Evolutionary conservation across 2,113 vertebrate genomes (phyloP), one percentile per base, ranked within the genome.

Genomic region (Morone chrysops): DNA sequence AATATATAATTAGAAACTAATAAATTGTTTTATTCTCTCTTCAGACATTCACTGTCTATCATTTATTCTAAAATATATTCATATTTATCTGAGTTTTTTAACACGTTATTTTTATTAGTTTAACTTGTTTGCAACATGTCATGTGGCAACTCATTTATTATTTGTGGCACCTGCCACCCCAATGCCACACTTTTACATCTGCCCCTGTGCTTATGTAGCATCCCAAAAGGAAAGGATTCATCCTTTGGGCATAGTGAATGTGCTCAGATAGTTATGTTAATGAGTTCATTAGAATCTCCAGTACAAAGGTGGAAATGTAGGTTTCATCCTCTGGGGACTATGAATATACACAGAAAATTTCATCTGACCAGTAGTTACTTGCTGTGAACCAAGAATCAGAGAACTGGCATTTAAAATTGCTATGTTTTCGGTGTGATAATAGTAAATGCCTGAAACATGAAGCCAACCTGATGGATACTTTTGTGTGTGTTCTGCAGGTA

Each of bases 401-500:
- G 10, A 36, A 41, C 0, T 50, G 16, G 1, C 5, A 5, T 45
- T n/a, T 31, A 45, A 8, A n/a, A 8, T 18, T n/a, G 5, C 0
- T 4, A 14, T 57, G 4, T 43, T 40, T 38, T 31, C 25, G 43
- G 6, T n/a, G 6, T 51, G 18, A 67, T 13, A 31, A 4, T 16
- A 72, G 54, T 2, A 22, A 7, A 16, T 17, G n/a, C 4, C 8
- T 41, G 38, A n/a, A 62, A 71, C 6, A n/a, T 80, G 62, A 51
- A 43, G 16, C 25, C 7, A 40, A 47, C n/a, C 45, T 22, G 38
- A 51, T 45, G 12, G 12, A 22, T 60, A 1, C 20, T 3, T 48
- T 7, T 76, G 8, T 86, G 48, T 81, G 47, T 85, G 16, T 89
- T 84, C 59, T 85, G 83, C 85, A 87, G 92, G 68, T 47, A 72